Base-by-base conservation (phyloP, 2,797 vertebrate species). In the Onychomys arenicola region DNA sequence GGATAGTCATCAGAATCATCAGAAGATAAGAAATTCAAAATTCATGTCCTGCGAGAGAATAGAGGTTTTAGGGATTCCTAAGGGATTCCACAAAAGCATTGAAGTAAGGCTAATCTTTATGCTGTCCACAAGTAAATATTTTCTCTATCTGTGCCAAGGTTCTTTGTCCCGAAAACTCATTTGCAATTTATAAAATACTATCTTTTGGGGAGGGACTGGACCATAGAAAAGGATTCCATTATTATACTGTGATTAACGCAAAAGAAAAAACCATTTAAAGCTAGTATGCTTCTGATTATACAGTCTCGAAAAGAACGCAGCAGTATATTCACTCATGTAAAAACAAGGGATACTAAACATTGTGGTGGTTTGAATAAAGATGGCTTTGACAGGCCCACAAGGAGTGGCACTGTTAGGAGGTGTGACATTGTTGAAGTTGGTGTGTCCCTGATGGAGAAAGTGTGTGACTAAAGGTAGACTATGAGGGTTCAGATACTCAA, bases 1-100 rank as follows among this genome's bases (percentile, higher is more conserved):
- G 23, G 3, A 9, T n/a, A 2, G 40, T 25, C 0, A 57, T 16
- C 0, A 34, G 0, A 23, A 9, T 13, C n/a, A 63, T 40, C 19
- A 37, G 8, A 88, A 91, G 16, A 52, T 90, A 89, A 81, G 29
- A 90, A 93, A 88, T 93, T 16, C 4, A 69, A 10, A 37, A 37
- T 52, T 49, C 1, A 2, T 32, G 14, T 52, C 2, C 0, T 92
- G 21, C 61, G 12, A 71, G 55, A 67, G 7, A 61, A 63, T 32
- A 14, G 65, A 1, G 16, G 37, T 93, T 95, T 93, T 94, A 75
- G 83, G 21, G 46, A 83, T 80, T 55, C 6, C 6, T 63, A n/a
- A 32, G 10, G 76, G 11, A 95, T 65, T 67, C 8, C 10, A 55
- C 21, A 2, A 21, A 25, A 6, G 27, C 23, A 19, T 75, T 69